phyloP scores from a whole-genome alignment of 1,140 invertebrate species.

The Trissolcus basalis region DNA sequence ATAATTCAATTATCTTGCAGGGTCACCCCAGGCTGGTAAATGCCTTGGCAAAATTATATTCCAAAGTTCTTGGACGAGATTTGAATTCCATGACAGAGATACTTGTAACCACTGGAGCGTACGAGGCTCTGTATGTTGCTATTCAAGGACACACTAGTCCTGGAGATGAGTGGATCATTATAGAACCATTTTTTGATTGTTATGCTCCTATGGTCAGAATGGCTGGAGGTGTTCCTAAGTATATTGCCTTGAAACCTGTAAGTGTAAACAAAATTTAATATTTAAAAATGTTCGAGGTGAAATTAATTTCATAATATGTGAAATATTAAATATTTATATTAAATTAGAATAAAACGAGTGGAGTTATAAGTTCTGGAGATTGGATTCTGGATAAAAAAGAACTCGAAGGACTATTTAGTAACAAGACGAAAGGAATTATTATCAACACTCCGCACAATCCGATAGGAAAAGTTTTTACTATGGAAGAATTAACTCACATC shows the following conservation, averaged over 20 bases:
- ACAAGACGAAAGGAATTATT: conserved; percentile 96
- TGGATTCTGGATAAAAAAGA: conserved; percentile 93
- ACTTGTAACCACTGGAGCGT: conserved; percentile 93
- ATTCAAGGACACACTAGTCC: conserved; percentile 90
- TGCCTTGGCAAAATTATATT: conserved; percentile 90
- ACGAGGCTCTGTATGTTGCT: conserved; percentile 91
- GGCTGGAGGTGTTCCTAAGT: conserved; percentile 91
- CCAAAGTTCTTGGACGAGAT: conserved; percentile 82
- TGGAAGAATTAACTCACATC: conserved; percentile 85
- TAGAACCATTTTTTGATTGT: conserved; percentile 99
- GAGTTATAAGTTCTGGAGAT: conserved; percentile 83
- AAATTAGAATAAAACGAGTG: conserved; percentile 70
- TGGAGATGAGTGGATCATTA: conserved; percentile 96
- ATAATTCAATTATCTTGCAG: conserved; percentile 73
- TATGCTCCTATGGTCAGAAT: conserved; percentile 95
- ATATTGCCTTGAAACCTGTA: conserved; percentile 91
- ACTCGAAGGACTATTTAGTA: conserved; percentile 88
- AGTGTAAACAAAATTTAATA: too few relatives aligned
- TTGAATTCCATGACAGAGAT: conserved; percentile 91
- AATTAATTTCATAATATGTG: too few relatives aligned
- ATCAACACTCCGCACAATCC: conserved; percentile 98
- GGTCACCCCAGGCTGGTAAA: conserved; percentile 94
- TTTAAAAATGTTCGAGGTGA: too few relatives aligned
- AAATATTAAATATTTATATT: too few relatives aligned
- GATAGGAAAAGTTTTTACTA: conserved; percentile 91